phyloP scores from a whole-genome alignment of 2,797 vertebrate genomes.

The Neomorphus geoffroyi region DNA sequence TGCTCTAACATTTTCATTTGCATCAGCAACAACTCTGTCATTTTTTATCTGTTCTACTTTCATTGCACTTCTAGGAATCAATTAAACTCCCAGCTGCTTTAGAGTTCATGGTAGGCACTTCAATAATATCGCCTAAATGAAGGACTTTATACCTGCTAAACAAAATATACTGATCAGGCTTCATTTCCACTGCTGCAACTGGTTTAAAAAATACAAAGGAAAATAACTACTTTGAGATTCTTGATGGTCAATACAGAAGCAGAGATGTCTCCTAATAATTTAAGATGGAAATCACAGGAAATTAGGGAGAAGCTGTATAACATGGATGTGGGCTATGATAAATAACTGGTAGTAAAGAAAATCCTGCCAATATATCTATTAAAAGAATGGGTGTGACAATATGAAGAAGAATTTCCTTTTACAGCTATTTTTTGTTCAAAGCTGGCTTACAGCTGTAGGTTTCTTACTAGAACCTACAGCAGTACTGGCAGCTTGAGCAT shows the following conservation, averaged over 20 bases:
- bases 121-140: conserved; percentile 25
- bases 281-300: not conserved
- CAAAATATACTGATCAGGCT: not conserved
- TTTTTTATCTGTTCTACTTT: conserved; percentile 65
- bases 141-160: conserved; percentile 1
- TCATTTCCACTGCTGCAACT: not conserved
- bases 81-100: conserved; percentile 46
- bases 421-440: not conserved
- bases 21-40: conserved; percentile 52
- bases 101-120: conserved; percentile 33
- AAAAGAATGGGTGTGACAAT: not conserved
- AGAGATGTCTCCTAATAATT: not conserved
- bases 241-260: not conserved
- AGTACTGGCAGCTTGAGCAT: not conserved
- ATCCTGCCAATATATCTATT: not conserved
- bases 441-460: not conserved
- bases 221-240: not conserved
- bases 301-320: not conserved
- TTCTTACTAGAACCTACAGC: not conserved
- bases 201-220: not conserved
- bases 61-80: conserved; percentile 51
- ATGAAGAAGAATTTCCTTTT: not conserved
- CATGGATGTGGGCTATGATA: not conserved
- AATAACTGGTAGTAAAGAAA: not conserved
- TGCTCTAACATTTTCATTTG: conserved; percentile 53